Evolutionary conservation across 1,140 invertebrate genomes (phyloP).

Genomic region (Venturia canescens): DNA sequence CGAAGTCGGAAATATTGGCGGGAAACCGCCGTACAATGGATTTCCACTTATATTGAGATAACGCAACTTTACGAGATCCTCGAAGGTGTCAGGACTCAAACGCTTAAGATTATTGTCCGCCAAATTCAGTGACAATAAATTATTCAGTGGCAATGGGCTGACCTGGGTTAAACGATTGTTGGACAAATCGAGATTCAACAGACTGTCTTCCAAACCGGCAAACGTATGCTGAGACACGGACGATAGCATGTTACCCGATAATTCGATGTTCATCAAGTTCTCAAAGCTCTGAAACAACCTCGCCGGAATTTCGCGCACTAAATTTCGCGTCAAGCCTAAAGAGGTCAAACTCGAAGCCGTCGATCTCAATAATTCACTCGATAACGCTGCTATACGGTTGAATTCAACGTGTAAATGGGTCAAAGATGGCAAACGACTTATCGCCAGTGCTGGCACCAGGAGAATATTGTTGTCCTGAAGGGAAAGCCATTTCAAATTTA

Average conservation of each 20-base stretch:
- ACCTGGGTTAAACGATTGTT: slow-evolving; percentile 85
- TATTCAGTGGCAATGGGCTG: slow-evolving; percentile 81
- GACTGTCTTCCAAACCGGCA: slow-evolving; percentile 83
- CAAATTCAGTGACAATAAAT: slow-evolving; percentile 84
- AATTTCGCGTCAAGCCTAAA: slow-evolving; percentile 88
- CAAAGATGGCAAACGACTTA: slow-evolving; percentile 85
- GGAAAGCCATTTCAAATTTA: slow-evolving; percentile 86
- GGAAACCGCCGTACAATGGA: slow-evolving; percentile 78
- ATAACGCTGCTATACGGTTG: slow-evolving; percentile 91
- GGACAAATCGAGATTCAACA: slow-evolving; percentile 85
- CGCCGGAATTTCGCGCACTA: slow-evolving; percentile 89
- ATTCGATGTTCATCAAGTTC: slow-evolving; percentile 84
- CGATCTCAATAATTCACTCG: slow-evolving; percentile 85
- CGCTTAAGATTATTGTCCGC: slow-evolving; percentile 88
- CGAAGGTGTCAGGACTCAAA: slow-evolving; percentile 83
- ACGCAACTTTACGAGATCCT: slow-evolving; percentile 82
- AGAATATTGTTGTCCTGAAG: slow-evolving; percentile 93
- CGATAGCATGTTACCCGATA: slow-evolving; percentile 87
- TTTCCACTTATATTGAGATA: slow-evolving; percentile 89
- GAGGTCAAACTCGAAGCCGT: slow-evolving; percentile 78
- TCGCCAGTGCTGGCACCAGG: slow-evolving; percentile 86
- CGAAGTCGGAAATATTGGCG: slow-evolving; percentile 71
- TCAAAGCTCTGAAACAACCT: slow-evolving; percentile 88
- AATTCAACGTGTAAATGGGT: slow-evolving; percentile 87
- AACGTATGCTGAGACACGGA: slow-evolving; percentile 86